Evolutionary conservation across 2,113 vertebrate species (phyloP).

Genomic region (Corydoras maculifer): DNA sequence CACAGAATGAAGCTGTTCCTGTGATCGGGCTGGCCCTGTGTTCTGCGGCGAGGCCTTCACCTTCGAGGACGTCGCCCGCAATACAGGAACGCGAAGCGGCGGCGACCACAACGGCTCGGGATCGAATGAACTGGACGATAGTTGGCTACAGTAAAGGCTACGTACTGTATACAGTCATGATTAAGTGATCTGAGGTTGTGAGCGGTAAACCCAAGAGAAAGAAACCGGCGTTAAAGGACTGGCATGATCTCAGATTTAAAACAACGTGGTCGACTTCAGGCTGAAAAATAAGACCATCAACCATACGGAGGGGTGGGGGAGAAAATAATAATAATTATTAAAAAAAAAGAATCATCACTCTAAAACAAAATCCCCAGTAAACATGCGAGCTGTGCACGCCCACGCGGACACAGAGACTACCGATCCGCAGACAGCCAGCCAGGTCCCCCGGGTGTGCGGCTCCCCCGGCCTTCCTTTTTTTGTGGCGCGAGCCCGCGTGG

Average conservation of each 20-base stretch:
- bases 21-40: too few relatives aligned
- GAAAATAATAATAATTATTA: not conserved
- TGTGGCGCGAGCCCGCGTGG: not conserved
- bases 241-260: constrained; percentile 2
- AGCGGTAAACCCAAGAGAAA: not conserved
- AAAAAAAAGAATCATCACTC: constrained; percentile 29
- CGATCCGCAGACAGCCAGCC: constrained; percentile 6
- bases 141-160: not conserved
- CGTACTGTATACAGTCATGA: not conserved
- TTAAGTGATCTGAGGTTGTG: not conserved
- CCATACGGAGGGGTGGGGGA: not conserved
- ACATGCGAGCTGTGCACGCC: constrained; percentile 42
- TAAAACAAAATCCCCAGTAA: constrained; percentile 25
- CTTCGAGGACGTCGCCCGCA: not conserved
- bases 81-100: not conserved
- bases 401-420: constrained; percentile 3
- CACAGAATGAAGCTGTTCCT: too few relatives aligned
- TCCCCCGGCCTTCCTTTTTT: not conserved
- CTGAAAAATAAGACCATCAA: not conserved
- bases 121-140: not conserved
- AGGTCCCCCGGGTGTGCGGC: not conserved
- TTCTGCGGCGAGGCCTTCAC: too few relatives aligned
- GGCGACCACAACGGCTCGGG: not conserved
- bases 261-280: not conserved
- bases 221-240: not conserved